Evolutionary conservation across 2,888 invertebrate species (phyloP).

Genomic region (Caenorhabditis sulstoni): DNA sequence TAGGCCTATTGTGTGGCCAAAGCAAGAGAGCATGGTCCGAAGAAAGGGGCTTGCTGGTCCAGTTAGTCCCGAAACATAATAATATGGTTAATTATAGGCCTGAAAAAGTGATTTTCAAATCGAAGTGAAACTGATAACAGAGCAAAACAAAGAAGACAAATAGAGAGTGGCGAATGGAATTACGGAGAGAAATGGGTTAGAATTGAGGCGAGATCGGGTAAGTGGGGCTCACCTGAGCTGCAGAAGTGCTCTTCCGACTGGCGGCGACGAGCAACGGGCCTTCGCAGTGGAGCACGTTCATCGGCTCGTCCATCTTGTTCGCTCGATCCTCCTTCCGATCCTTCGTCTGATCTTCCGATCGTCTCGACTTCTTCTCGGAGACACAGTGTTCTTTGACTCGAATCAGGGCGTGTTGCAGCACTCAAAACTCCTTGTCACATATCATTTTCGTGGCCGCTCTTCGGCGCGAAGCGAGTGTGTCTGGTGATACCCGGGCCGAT

Average conservation of each 20-base stretch:
- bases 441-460: conserved; percentile 21
- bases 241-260: conserved; percentile 37
- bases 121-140: too few relatives aligned
- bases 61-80: too few relatives aligned
- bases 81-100: too few relatives aligned
- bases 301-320: conserved; percentile 59
- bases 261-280: conserved; percentile 44
- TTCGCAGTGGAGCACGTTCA: conserved; percentile 46
- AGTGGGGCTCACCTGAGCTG: neutral
- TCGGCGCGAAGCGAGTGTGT: neutral
- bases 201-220: neutral
- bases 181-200: neutral
- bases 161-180: too few relatives aligned
- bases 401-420: neutral
- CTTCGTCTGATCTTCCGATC: too few relatives aligned
- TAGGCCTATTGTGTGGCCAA: too few relatives aligned
- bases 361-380: neutral
- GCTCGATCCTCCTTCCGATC: too few relatives aligned
- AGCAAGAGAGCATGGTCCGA: too few relatives aligned
- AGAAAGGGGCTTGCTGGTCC: too few relatives aligned
- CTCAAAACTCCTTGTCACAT: conserved; percentile 38
- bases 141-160: too few relatives aligned
- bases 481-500: conserved; percentile 13
- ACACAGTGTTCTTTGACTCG: too few relatives aligned
- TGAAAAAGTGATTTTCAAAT: too few relatives aligned